These are phyloP conservation scores for Hydropsyche tenuis DNA, from an alignment of 1,140 invertebrate genomes.

Conservation along the genomic window DNA sequence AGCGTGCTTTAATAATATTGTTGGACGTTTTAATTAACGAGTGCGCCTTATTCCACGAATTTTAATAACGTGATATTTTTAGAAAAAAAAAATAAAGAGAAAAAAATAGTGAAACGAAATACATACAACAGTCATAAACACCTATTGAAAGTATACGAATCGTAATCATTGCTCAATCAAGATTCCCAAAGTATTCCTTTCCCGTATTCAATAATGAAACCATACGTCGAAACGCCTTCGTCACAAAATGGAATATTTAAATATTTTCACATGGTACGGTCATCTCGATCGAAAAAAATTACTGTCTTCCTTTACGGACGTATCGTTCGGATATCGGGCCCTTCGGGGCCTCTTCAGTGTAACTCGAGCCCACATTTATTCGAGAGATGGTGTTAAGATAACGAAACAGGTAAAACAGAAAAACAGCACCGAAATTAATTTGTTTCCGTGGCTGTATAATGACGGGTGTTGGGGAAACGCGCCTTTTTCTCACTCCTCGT, in stretches of 20 bases:
- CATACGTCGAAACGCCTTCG: too few relatives aligned
- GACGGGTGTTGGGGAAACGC: constrained; percentile 39
- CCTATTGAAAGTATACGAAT: too few relatives aligned
- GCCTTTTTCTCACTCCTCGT: constrained; percentile 13
- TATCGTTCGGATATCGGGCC: too few relatives aligned
- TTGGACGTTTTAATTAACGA: constrained; percentile 16
- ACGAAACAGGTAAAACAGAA: constrained; percentile 34
- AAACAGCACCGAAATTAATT: constrained; percentile 45
- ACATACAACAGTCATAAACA: too few relatives aligned
- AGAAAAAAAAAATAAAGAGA: too few relatives aligned
- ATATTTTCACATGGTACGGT: background rate
- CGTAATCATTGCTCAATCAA: too few relatives aligned
- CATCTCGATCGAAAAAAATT: background rate
- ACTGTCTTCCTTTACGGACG: background rate
- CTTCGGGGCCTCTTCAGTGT: background rate
- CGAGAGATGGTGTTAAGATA: constrained; percentile 47
- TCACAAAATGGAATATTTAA: background rate
- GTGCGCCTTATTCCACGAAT: background rate
- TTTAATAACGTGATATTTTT: too few relatives aligned
- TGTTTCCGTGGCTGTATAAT: constrained; percentile 45
- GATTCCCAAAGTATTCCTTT: background rate
- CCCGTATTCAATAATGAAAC: too few relatives aligned
- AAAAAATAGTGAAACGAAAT: too few relatives aligned
- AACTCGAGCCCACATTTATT: constrained; percentile 36
- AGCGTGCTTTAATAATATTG: background rate